phyloP scores from a whole-genome alignment of 2,797 vertebrate genomes.

The Artibeus jamaicensis region DNA sequence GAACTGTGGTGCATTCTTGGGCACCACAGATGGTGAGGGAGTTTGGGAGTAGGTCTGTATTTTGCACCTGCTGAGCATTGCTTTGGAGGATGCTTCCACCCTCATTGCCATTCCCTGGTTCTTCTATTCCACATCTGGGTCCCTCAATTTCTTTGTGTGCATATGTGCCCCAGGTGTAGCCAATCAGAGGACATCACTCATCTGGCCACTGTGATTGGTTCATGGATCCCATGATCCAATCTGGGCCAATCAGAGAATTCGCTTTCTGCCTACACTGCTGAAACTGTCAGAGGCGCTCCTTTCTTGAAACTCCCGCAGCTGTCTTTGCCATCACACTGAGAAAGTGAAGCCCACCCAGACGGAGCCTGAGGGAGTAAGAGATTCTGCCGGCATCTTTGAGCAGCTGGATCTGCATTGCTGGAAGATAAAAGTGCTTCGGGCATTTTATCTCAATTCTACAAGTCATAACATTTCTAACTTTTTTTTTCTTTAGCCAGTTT shows the following conservation, averaged over 20 bases:
- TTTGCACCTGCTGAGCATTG: background rate
- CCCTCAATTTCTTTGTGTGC: too few relatives aligned
- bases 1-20: too few relatives aligned
- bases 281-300: background rate
- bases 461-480: background rate
- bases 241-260: background rate
- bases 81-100: background rate
- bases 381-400: background rate
- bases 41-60: background rate
- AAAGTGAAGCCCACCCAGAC: rapidly evolving
- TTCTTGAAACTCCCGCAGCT: rapidly evolving
- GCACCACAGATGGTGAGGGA: background rate
- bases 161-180: background rate
- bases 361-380: too few relatives aligned
- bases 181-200: background rate
- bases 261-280: rapidly evolving
- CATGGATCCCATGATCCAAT: background rate
- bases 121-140: background rate
- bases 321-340: rapidly evolving
- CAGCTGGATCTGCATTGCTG: background rate
- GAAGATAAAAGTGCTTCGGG: background rate
- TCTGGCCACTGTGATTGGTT: background rate
- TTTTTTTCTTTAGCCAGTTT: background rate
- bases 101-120: too few relatives aligned
- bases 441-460: background rate